Conservation (phyloP, 2,888 invertebrate genomes). For the Caenorhabditis imperialis region DNA sequence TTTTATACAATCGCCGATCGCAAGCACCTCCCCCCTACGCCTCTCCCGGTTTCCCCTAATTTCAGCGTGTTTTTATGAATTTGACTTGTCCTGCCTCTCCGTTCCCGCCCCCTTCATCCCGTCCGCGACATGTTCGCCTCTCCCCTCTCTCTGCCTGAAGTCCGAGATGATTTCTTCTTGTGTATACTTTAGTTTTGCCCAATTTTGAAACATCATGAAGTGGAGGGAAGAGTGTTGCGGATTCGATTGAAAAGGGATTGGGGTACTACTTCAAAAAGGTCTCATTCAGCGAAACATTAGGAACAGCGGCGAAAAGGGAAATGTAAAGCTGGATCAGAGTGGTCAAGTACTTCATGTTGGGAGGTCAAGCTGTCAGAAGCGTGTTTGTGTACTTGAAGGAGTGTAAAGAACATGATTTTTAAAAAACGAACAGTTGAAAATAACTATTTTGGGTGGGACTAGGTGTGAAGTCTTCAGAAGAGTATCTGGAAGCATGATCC, state of each 20-base stretch:
- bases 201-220: conserved; percentile 41
- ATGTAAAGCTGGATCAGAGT: conserved; percentile 36
- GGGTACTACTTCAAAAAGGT: too few relatives aligned
- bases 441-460: too few relatives aligned
- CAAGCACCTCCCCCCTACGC: conserved; percentile 33
- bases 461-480: too few relatives aligned
- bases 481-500: too few relatives aligned
- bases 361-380: conserved; percentile 31
- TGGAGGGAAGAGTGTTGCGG: conserved; percentile 32
- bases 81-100: conserved; percentile 26
- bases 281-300: conserved; percentile 22
- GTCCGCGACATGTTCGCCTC: conserved; percentile 19
- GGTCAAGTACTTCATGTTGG: conserved; percentile 36
- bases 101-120: conserved; percentile 37
- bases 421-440: too few relatives aligned
- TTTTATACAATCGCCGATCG: conserved; percentile 45
- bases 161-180: conserved; percentile 33
- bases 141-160: conserved; percentile 14
- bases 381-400: too few relatives aligned
- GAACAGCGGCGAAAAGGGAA: conserved; percentile 1
- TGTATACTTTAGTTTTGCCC: conserved; percentile 46
- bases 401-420: too few relatives aligned
- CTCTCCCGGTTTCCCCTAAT: conserved; percentile 49
- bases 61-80: conserved; percentile 55
- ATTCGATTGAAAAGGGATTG: conserved; percentile 7